These are phyloP conservation scores for Tenthredo distinguenda DNA, from an alignment of 2,888 invertebrate species.

Conservation along the genomic window DNA sequence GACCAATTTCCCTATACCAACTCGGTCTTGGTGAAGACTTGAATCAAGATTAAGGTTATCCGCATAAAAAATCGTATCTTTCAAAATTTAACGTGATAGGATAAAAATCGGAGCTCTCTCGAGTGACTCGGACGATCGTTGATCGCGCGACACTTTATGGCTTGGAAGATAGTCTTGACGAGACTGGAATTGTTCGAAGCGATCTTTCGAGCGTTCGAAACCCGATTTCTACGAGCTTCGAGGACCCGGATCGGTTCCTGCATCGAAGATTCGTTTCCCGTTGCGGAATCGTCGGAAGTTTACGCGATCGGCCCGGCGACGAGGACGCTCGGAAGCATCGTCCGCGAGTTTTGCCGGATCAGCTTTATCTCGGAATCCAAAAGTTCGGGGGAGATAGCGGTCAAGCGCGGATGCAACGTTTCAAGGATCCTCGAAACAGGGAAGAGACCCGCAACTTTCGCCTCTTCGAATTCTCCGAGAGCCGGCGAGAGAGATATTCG, in stretches of 20 bases:
- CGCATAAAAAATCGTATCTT: not conserved
- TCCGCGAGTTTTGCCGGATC: not conserved
- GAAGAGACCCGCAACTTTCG: not conserved
- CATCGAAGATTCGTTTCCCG: not conserved
- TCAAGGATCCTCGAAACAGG: not conserved
- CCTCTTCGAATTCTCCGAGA: not conserved
- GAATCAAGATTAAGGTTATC: not conserved
- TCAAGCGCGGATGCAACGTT: not conserved
- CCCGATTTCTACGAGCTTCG: not conserved
- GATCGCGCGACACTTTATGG: not conserved
- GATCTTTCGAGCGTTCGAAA: not conserved
- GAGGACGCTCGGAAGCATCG: not conserved
- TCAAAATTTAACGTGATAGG: not conserved
- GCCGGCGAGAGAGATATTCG: not conserved
- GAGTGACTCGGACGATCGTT: not conserved
- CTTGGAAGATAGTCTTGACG: not conserved
- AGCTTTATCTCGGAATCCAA: not conserved
- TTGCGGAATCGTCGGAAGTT: not conserved
- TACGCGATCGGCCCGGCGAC: not conserved
- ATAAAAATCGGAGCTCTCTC: not conserved
- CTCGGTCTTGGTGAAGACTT: not conserved
- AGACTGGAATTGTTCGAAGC: not conserved
- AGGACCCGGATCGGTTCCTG: not conserved
- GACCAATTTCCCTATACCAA: conserved; percentile 33
- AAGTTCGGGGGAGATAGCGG: not conserved